Evolutionary conservation across 1,140 invertebrate species (phyloP).

Genomic region (Caerostris darwini): DNA sequence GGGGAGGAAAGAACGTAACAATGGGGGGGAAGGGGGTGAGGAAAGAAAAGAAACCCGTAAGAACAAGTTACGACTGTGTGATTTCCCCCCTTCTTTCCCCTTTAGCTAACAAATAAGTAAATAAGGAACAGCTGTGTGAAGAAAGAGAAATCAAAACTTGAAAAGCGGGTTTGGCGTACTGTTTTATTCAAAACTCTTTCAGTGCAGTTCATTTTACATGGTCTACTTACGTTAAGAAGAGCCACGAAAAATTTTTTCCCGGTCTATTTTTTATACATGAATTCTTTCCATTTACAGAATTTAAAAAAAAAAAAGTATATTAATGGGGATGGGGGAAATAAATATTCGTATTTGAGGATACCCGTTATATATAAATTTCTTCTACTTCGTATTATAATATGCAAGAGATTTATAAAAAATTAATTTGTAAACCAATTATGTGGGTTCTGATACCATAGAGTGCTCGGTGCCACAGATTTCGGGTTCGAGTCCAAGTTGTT

Average conservation of each 20-base stretch:
- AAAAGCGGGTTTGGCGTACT: background rate
- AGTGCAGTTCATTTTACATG: background rate
- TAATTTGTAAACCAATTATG: too few species aligned
- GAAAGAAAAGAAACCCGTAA: background rate
- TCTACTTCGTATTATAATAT: too few species aligned
- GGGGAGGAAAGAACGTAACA: background rate
- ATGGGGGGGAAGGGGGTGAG: background rate
- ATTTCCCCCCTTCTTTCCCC: background rate
- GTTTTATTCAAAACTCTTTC: background rate
- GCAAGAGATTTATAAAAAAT: background rate
- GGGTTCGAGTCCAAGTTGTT: too few species aligned
- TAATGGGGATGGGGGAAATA: too few species aligned
- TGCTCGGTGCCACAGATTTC: too few species aligned
- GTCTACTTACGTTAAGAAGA: background rate
- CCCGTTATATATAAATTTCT: too few species aligned
- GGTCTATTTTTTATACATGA: background rate
- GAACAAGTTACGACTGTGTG: background rate
- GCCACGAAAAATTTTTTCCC: background rate
- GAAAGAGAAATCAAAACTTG: background rate
- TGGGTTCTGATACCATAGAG: too few species aligned
- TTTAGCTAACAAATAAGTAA: background rate
- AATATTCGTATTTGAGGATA: too few species aligned
- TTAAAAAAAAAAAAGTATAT: background rate
- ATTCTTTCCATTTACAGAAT: background rate
- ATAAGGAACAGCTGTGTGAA: background rate